Percentiles rank a stretch among this genome's conserved stretches.
These are phyloP conservation scores for Leptinotarsa haldemani DNA, from an alignment of 2,888 invertebrate genomes.

Conservation along the genomic window DNA sequence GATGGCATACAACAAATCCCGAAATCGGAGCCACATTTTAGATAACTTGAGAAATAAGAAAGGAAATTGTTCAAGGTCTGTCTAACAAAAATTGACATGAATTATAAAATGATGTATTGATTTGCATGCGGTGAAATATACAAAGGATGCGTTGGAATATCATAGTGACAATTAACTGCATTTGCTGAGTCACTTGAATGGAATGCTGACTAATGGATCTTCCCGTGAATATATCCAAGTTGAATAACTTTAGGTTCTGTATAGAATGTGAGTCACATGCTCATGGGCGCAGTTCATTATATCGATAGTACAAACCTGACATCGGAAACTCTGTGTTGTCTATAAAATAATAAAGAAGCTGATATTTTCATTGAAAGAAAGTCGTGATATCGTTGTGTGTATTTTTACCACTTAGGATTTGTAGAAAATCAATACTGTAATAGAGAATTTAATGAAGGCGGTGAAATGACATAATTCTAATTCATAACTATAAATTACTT, in stretches of 20 bases:
- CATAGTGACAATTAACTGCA: slow-evolving; percentile 9
- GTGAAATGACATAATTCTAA: too few species aligned
- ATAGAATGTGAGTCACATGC: slow-evolving; percentile 4
- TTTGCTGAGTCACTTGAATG: not conserved
- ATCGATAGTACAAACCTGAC: not conserved
- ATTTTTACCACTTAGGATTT: too few species aligned
- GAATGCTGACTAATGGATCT: slow-evolving; percentile 1
- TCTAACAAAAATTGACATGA: not conserved
- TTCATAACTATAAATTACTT: too few species aligned
- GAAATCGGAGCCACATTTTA: not conserved
- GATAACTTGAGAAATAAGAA: not conserved
- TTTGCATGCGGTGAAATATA: slow-evolving; percentile 7
- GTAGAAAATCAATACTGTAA: too few species aligned
- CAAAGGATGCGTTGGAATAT: slow-evolving; percentile 3
- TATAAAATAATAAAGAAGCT: too few species aligned
- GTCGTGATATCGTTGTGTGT: too few species aligned
- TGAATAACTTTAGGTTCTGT: not conserved
- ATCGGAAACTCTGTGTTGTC: not conserved
- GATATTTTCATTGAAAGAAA: too few species aligned
- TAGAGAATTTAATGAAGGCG: too few species aligned
- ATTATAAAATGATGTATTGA: slow-evolving; percentile 19
- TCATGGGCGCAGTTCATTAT: not conserved
- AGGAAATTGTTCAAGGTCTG: too few species aligned
- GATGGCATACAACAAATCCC: not conserved
- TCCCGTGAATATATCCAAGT: not conserved